Evolutionary conservation across 2,113 vertebrate genomes (phyloP), one percentile per base, ranked within the genome.

Genomic region (Hemichromis elongatus): DNA sequence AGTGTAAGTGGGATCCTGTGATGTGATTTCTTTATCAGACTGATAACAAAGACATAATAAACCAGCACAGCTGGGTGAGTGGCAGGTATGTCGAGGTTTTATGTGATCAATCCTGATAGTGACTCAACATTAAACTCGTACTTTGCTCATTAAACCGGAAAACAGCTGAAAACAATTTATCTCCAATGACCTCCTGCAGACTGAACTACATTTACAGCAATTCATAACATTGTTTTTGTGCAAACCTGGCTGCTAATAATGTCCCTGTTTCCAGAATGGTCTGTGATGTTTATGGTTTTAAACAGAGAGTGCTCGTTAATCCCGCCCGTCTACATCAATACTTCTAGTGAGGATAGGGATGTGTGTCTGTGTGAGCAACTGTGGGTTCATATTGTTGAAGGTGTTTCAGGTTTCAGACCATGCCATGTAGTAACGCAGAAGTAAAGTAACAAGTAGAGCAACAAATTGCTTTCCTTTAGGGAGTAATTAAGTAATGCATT

Each of bases 1-100:
- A 9, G 28, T 26, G 61, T 37, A 87, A 87, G 80, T 53, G 50
- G 73, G 82, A 84, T 84, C 55, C 81, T 30, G 53, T 45, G 53
- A 84, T 66, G 56, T n/a, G 63, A 55, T 57, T 68, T 86, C 42
- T 91, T 84, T 33, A 85, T 85, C 77, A 85, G 80, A 78, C 13
- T 53, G 40, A 85, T 75, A 40, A 66, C 61, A 66, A 40, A 66
- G 82, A 68, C 54, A 55, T 21, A 30, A 80, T 1, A 6, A 66
- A 79, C 18, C 4, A 53, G 19, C 59, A 11, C 56, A 47, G 13
- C 18, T 12, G 37, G n/a, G 8, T 4, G 2, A 28, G 26, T 56
- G 18, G 16, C 18, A 16, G 37, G 13, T 26, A 42, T 1, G 9
- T 26, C 0, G 66, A 26, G 66, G 66, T 28, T 73, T 47, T 26